phyloP scores from a whole-genome alignment of 2,113 vertebrate genomes.

The Caranx ignobilis region DNA sequence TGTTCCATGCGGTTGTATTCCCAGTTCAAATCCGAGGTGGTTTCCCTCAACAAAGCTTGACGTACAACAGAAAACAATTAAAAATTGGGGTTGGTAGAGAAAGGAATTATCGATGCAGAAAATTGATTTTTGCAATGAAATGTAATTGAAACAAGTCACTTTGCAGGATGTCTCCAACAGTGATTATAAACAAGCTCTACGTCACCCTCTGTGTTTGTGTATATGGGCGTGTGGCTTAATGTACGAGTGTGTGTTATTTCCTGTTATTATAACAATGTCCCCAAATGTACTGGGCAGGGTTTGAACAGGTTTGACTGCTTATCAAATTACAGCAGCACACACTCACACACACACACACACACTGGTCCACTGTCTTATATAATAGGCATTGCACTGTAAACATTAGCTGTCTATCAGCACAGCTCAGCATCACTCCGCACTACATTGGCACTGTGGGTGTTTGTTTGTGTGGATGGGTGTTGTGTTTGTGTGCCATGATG shows the following conservation, averaged over 20 bases:
- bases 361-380: slow-evolving; percentile 12
- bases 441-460: slow-evolving; percentile 31
- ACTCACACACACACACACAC: slow-evolving; percentile 16
- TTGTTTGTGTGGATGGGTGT: slow-evolving; percentile 45
- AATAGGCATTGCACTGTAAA: slow-evolving; percentile 47
- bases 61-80: slow-evolving; percentile 74
- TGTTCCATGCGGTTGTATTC: slow-evolving; percentile 32
- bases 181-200: slow-evolving; percentile 36
- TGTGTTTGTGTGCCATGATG: slow-evolving; percentile 37
- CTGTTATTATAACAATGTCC: slow-evolving; percentile 31
- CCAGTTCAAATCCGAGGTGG: slow-evolving; percentile 39
- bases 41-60: slow-evolving; percentile 62
- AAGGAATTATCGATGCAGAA: slow-evolving; percentile 68
- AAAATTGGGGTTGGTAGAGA: slow-evolving; percentile 31
- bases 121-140: slow-evolving; percentile 74
- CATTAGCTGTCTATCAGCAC: slow-evolving; percentile 57
- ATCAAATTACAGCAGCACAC: slow-evolving; percentile 37
- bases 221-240: background rate
- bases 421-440: slow-evolving; percentile 39
- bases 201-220: slow-evolving; percentile 19
- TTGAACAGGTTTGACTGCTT: slow-evolving; percentile 27
- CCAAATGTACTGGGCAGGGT: background rate
- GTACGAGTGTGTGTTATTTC: slow-evolving; percentile 12
- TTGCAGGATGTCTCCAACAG: slow-evolving; percentile 36
- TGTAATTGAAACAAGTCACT: slow-evolving; percentile 63